A percentile compares a stretch with the other conserved stretches of the same genome.
Conservation (phyloP, 2,888 invertebrate genomes). For the Nysson spinosus region DNA sequence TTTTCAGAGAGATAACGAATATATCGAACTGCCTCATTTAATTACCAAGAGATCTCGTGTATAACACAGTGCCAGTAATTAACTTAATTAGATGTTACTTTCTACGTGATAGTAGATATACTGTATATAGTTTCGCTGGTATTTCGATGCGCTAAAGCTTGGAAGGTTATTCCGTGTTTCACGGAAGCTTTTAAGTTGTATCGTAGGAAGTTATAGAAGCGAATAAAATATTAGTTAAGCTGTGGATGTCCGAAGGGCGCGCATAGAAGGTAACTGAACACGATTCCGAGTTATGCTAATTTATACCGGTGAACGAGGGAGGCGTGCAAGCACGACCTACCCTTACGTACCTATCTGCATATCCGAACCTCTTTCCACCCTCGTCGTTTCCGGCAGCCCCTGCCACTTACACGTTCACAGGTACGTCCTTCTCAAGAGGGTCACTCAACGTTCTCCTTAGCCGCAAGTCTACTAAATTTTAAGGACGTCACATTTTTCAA, state of each 20-base stretch:
- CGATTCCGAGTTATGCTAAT: slow-evolving; percentile 65
- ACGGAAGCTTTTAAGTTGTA: slow-evolving; percentile 16
- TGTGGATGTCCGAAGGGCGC: slow-evolving; percentile 28
- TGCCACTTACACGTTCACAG: slow-evolving; percentile 42
- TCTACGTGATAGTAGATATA: too few species aligned
- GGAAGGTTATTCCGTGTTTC: neutral
- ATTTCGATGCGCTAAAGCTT: neutral
- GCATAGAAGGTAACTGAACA: slow-evolving; percentile 37
- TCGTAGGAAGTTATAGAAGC: slow-evolving; percentile 20
- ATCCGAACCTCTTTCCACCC: slow-evolving; percentile 37
- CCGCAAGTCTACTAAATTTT: slow-evolving; percentile 9
- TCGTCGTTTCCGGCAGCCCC: slow-evolving; percentile 35
- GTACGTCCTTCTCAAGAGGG: slow-evolving; percentile 23
- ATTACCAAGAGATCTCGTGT: too few species aligned
- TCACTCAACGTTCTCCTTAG: slow-evolving; percentile 15
- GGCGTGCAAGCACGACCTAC: slow-evolving; percentile 53
- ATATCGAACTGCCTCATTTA: too few species aligned
- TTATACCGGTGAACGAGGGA: slow-evolving; percentile 60
- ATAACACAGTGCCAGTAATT: too few species aligned
- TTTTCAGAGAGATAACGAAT: too few species aligned
- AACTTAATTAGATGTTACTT: too few species aligned
- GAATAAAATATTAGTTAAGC: slow-evolving; percentile 20
- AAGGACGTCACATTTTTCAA: slow-evolving; percentile 2
- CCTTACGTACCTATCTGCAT: slow-evolving; percentile 39
- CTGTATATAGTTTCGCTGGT: too few species aligned